Evolutionary conservation across 92 coral and sea anemone species (phyloP).

Genomic region (Actinernus sp.): DNA sequence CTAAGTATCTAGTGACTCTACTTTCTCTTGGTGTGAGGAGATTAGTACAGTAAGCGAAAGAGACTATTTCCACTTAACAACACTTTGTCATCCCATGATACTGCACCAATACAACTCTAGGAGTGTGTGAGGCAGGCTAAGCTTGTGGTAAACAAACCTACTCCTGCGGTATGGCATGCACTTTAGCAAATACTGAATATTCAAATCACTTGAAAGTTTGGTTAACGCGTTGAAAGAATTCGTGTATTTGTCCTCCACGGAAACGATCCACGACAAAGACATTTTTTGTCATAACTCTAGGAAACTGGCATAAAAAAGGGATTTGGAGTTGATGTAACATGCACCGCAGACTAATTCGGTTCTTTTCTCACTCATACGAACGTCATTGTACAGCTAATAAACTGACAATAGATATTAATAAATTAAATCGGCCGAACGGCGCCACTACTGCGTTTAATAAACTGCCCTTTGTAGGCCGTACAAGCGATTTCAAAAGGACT

Average conservation of each 20-base stretch:
- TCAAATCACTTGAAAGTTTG: constrained; percentile 45
- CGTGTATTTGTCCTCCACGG: background rate
- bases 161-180: constrained; percentile 71
- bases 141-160: constrained; percentile 42
- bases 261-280: too few relatives aligned
- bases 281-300: too few relatives aligned
- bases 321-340: too few relatives aligned
- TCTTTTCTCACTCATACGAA: constrained; percentile 14
- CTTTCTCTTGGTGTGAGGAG: constrained; percentile 49
- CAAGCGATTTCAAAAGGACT: constrained; percentile 66
- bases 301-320: too few relatives aligned
- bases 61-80: too few relatives aligned
- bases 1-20: constrained; percentile 51
- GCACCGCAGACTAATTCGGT: constrained; percentile 1
- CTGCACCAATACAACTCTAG: too few relatives aligned
- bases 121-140: constrained; percentile 23
- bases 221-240: constrained; percentile 26
- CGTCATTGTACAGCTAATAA: constrained; percentile 61
- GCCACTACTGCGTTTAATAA: constrained; percentile 72
- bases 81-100: too few relatives aligned
- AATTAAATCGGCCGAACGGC: constrained; percentile 68
- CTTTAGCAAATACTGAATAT: constrained; percentile 78
- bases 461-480: constrained; percentile 64
- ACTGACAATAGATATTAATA: constrained; percentile 63
- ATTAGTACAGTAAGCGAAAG: constrained; percentile 5